Conservation (phyloP, 2,797 vertebrate species). For the Chrysolophus pictus region DNA sequence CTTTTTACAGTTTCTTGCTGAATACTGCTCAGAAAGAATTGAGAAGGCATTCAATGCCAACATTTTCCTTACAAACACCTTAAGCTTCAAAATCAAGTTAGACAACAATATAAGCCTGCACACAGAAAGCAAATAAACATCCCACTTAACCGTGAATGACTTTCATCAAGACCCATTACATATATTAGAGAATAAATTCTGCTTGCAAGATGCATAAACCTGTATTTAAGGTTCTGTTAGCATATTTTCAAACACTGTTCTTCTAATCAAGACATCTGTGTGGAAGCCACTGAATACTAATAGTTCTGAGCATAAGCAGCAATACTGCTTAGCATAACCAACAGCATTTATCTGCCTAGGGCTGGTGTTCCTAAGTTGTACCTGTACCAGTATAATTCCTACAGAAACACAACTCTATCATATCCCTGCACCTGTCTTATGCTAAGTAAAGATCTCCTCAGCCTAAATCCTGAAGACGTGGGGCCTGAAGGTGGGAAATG, state of each 20-base stretch:
- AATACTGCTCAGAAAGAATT: background rate
- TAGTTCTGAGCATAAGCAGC: background rate
- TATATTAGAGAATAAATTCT: constrained; percentile 10
- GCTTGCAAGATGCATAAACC: constrained; percentile 31
- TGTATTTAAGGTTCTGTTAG: constrained; percentile 38
- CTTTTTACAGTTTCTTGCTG: background rate
- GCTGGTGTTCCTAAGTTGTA: background rate
- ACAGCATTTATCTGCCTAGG: background rate
- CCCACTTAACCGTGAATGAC: constrained; percentile 1
- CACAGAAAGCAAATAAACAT: constrained; percentile 29
- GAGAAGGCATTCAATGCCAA: background rate
- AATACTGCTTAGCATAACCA: background rate
- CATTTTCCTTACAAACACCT: background rate
- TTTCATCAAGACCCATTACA: constrained; percentile 30
- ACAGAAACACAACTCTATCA: background rate
- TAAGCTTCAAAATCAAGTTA: background rate
- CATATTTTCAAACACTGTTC: constrained; percentile 36
- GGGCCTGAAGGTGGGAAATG: background rate
- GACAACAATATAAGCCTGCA: background rate
- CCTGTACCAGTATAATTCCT: background rate
- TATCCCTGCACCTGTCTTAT: background rate
- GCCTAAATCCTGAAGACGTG: background rate
- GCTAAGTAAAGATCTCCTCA: background rate
- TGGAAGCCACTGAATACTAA: constrained; percentile 30
- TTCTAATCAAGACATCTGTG: constrained; percentile 9